Conservation (phyloP, 2,797 vertebrate species). For the Scleropages formosus region DNA sequence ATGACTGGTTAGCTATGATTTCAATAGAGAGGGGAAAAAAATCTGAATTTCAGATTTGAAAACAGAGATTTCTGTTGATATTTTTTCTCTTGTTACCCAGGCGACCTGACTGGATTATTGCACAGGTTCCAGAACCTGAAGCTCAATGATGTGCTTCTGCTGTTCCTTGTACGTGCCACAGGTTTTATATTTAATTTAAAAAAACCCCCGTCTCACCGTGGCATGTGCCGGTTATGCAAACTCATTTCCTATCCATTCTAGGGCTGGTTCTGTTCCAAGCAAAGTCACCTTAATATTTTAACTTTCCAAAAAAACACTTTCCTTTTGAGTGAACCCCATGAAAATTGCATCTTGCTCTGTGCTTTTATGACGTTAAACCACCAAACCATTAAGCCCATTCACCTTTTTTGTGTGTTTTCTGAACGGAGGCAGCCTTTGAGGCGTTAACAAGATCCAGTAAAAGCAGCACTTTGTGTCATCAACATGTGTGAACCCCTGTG, state of each 20-base stretch:
- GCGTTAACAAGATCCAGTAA: no score
- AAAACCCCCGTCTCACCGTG: neutral
- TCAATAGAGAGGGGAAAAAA: no score
- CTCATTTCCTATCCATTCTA: constrained; percentile 1
- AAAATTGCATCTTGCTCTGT: neutral
- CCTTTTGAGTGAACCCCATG: constrained; percentile 20
- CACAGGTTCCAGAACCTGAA: no score
- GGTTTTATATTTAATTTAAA: neutral
- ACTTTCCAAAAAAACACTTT: constrained; percentile 22
- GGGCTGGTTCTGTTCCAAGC: constrained; percentile 2
- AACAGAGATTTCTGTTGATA: no score
- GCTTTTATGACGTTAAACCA: constrained; percentile 6
- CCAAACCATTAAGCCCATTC: neutral
- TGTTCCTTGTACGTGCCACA: no score
- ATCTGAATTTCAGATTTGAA: no score
- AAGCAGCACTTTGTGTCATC: neutral
- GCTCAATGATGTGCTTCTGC: no score
- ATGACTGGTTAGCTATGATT: no score
- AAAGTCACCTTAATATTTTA: constrained; percentile 26
- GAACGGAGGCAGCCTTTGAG: neutral
- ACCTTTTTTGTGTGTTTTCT: neutral
- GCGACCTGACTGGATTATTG: no score
- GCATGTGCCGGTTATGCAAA: neutral
- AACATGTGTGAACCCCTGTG: neutral
- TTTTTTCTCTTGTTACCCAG: no score